Conservation (phyloP, 1,140 invertebrate species). For the Drosophila bocki region DNA sequence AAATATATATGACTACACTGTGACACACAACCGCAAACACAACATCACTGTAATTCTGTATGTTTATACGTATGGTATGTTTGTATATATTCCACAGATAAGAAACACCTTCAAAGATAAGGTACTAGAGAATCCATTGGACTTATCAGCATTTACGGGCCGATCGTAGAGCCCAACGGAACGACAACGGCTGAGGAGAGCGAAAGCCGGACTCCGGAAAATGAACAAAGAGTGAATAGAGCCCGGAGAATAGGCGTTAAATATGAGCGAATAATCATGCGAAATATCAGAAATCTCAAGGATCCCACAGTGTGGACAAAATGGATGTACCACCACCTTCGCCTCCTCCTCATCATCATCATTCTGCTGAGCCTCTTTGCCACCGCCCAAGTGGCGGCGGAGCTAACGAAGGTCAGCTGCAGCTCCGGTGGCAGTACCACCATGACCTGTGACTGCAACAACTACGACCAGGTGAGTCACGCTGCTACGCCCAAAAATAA, state of each 20-base stretch:
- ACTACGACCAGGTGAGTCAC: slow-evolving; percentile 69
- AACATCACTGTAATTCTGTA: not conserved
- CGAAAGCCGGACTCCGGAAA: slow-evolving; percentile 4
- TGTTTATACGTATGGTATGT: not conserved
- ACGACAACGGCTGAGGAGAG: slow-evolving; percentile 8
- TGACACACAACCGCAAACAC: slow-evolving; percentile 3
- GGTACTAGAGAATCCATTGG: slow-evolving; percentile 6
- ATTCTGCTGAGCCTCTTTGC: not conserved
- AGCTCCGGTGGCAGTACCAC: slow-evolving; percentile 67
- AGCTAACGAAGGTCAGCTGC: slow-evolving; percentile 66
- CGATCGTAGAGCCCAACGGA: slow-evolving; percentile 6
- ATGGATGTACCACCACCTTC: not conserved
- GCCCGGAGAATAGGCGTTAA: slow-evolving; percentile 24
- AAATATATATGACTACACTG: not conserved
- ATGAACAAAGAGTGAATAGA: slow-evolving; percentile 43
- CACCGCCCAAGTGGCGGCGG: slow-evolving; percentile 4
- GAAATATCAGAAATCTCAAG: slow-evolving; percentile 73
- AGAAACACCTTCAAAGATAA: slow-evolving; percentile 51
- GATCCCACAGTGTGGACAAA: slow-evolving; percentile 58
- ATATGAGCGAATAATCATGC: slow-evolving; percentile 64
- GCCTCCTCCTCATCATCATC: slow-evolving; percentile 5
- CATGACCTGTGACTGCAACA: slow-evolving; percentile 77
- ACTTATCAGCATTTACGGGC: slow-evolving; percentile 32
- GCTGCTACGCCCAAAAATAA: not conserved
- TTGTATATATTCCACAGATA: slow-evolving; percentile 19